Conservation (phyloP, 2,113 vertebrate genomes). For the Podarcis cretensis region DNA sequence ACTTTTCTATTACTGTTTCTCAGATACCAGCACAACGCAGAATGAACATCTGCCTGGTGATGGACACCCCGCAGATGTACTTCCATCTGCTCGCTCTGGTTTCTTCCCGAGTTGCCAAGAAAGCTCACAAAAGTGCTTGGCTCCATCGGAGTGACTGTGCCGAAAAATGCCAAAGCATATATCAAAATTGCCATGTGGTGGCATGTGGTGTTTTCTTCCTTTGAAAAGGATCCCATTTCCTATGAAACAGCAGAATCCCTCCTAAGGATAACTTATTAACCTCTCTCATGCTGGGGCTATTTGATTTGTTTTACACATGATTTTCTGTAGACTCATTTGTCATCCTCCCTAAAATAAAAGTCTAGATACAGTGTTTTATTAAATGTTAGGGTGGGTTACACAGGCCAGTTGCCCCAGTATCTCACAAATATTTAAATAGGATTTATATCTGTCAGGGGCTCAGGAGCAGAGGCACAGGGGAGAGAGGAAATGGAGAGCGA, state of each 20-base stretch:
- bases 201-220: not conserved
- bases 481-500: no score
- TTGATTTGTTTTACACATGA: not conserved
- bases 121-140: slow-evolving; percentile 31
- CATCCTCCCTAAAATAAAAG: not conserved
- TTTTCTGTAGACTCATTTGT: slow-evolving; percentile 13
- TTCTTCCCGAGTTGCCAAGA: slow-evolving; percentile 34
- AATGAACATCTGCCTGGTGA: slow-evolving; percentile 40
- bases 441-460: no score
- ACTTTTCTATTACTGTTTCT: slow-evolving; percentile 51
- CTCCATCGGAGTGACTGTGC: slow-evolving; percentile 21
- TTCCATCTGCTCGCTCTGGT: slow-evolving; percentile 30
- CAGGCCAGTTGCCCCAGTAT: not conserved
- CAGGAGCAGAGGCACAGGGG: no score
- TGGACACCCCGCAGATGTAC: slow-evolving; percentile 21
- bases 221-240: not conserved
- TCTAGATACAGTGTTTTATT: not conserved
- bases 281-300: not conserved
- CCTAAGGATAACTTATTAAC: not conserved
- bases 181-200: not conserved
- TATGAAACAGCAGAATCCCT: slow-evolving; percentile 10
- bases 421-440: not conserved
- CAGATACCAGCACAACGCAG: slow-evolving; percentile 26
- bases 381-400: not conserved
- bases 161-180: not conserved